Base-by-base conservation (phyloP, 2,888 invertebrate species). In the Lasioglossum figueresi region DNA sequence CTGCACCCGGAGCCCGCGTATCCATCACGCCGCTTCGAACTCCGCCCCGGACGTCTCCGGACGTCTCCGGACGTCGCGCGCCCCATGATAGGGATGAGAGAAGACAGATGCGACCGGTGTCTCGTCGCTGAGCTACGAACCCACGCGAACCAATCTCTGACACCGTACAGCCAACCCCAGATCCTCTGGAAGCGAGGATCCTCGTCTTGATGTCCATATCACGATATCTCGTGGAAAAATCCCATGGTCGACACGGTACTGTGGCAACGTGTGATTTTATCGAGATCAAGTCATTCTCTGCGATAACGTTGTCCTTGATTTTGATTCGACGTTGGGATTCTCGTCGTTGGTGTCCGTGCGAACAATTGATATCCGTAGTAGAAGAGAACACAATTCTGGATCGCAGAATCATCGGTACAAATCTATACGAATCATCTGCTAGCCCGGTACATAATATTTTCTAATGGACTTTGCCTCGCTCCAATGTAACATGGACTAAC, bases 31-130 rank as follows among this genome's bases (percentile, higher is more conserved):
- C 76, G 84, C 84, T 88, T 91, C 88, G 85, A 88, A 85, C 85
- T 75, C 10, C 27, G 8, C 48, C 81, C 80, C 68, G 34, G 82
- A 79, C 79, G 19, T 79, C 71, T 73, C 56, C 83, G 43, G 82
- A 77, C 79, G 63, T 63, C 63, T 73, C 56, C 83, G 43, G 82
- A 77, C 79, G 63, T 63, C 63, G 31, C 78, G 83, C 31, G 19
- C 37, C 43, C 52, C 88, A 71, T 76, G 85, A 84, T 90, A 89
- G 88, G 83, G 86, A 87, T 83, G 89, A 84, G 88, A 87, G 86
- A 89, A 91, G 91, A 89, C 89, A 86, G 89, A 88, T 92, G 92
- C 88, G 91, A 91, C 87, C 84, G 89, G 90, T 89, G 88, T 88
- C 88, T 88, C 89, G 80, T 84, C 86, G 88, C 82, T 87, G 88